Evolutionary conservation across 1,140 invertebrate species (phyloP), one percentile per base, ranked within the genome.

Genomic region (Monomorium pharaonis): DNA sequence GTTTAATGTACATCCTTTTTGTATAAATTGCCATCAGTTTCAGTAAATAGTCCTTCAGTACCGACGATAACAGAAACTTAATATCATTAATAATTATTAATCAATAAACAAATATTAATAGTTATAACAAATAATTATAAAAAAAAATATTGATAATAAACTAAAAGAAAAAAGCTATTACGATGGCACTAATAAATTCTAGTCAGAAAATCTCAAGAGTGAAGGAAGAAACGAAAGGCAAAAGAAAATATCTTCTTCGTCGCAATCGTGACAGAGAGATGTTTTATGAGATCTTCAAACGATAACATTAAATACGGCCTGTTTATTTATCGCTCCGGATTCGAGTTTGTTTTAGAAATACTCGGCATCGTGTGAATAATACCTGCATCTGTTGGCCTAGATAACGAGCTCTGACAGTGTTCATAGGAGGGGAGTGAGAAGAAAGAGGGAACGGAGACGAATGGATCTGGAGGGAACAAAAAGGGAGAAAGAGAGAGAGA

Each of bases 371-470:
- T 85, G 86, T 90, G 88, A 90, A 92, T 92, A 92, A 88, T 85
- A 70, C 78, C 72, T 72, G 80, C 76, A 84, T 89, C 86, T 91
- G 86, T 90, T 92, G 91, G 81, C 88, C 90, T 90, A 92, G 91
- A 92, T 92, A 91, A 91, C 84, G 88, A 86, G 77, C 65, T 74
- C 58, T 51, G 67, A 88, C 83, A 65, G 84, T 67, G 37, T 42
- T 63, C 30, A 12, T 21, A 18, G n/a, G 51, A 58, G 33, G 51
- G 54, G n/a, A 77, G 10, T 24, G 74, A 84, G 24, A 72, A 49
- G 44, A 47, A 16, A 33, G 44, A 51, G 81, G 18, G 42, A 90
- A 76, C 24, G 56, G 56, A 72, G 75, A 58, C 81, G 70, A 78
- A 67, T 78, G 76, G 60, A 78, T 65, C 44, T 30, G 60, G 30